Evolutionary conservation across 1,140 invertebrate species (phyloP).

Genomic region (Campoletis sonorensis): DNA sequence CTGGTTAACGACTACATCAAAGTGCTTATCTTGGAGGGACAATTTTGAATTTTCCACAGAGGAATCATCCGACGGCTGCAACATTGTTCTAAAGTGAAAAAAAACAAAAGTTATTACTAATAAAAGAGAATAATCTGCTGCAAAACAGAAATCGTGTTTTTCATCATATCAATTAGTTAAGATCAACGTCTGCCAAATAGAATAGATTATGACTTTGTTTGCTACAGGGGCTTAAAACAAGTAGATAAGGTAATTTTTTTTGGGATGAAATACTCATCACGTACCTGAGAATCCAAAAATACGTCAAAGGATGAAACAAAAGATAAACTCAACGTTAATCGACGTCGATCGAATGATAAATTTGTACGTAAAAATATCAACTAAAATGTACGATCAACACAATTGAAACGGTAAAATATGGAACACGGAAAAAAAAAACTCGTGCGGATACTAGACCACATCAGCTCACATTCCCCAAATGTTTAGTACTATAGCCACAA

Average conservation of each 20-base stretch:
- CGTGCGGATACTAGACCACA: constrained; percentile 1
- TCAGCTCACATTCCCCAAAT: constrained; percentile 24
- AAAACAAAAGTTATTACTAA: constrained; percentile 22
- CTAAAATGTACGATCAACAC: constrained; percentile 1
- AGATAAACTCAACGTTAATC: background rate
- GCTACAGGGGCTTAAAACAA: background rate
- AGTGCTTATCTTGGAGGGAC: constrained; percentile 43
- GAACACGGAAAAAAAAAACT: constrained; percentile 31
- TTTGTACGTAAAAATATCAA: background rate
- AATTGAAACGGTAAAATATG: constrained; percentile 35
- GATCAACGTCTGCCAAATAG: background rate
- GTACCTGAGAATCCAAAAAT: background rate
- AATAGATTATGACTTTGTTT: no score
- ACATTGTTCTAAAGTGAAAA: constrained; percentile 46
- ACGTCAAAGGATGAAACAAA: background rate
- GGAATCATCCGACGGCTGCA: constrained; percentile 29
- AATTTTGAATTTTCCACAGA: background rate
- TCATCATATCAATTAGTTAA: background rate
- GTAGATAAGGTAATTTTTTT: background rate
- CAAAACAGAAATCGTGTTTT: background rate
- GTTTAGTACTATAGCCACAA: constrained; percentile 25
- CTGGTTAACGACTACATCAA: constrained; percentile 42
- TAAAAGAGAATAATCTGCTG: background rate
- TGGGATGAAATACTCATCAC: background rate
- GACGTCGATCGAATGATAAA: no score